Conservation (phyloP, 2,113 vertebrate species). For the Erythrocercus mccallii region DNA sequence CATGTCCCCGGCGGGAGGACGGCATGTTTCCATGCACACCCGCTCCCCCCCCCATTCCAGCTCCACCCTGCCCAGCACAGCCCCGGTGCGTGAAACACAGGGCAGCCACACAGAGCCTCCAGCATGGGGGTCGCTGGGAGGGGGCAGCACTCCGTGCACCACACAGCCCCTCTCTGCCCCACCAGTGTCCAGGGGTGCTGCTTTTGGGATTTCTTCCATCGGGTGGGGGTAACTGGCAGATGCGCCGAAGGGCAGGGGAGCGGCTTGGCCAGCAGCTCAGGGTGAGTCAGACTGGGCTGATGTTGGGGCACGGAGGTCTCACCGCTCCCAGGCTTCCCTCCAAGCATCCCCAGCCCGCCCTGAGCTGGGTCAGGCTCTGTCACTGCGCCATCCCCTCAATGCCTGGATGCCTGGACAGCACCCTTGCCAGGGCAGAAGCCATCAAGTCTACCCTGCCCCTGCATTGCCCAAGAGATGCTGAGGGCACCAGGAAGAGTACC, state of each 20-base stretch:
- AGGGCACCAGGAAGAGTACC: background rate
- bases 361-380: background rate
- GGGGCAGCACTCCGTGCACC: background rate
- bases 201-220: background rate
- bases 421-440: background rate
- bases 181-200: background rate
- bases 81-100: rapidly evolving
- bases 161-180: background rate
- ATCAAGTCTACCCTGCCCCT: background rate
- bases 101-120: rapidly evolving
- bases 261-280: background rate
- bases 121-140: rapidly evolving
- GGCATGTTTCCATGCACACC: conserved; percentile 26
- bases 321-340: background rate
- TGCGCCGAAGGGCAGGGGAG: background rate
- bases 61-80: conserved; percentile 27
- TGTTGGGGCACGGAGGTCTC: background rate
- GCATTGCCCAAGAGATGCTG: background rate
- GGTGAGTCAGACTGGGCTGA: conserved; percentile 51
- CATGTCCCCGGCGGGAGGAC: background rate
- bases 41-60: background rate
- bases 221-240: background rate
- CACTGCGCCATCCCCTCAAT: background rate
- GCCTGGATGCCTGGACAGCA: background rate
- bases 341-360: background rate